Base-by-base conservation (phyloP, 1,140 invertebrate genomes). In the Medauroidea extradentata region DNA sequence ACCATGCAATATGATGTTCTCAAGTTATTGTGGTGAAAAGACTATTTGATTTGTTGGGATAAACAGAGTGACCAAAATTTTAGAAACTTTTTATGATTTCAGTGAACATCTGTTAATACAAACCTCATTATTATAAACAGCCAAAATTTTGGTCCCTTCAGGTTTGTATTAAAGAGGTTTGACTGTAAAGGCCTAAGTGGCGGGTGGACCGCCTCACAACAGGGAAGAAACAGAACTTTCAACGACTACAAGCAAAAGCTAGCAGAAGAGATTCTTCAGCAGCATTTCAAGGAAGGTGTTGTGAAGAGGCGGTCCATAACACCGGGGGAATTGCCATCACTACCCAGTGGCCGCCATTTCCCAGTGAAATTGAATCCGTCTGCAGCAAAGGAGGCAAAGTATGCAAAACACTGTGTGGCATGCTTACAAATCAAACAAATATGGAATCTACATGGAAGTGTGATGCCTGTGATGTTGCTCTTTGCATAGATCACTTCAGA, bases 291-390 rank as follows among this genome's bases (percentile, higher is more conserved):
- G n/a, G 57, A 55, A 27, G 21, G 55, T 50, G 53, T 38, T 38
- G 43, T 63, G 49, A 63, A 27, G 16, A 43, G 54, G 3, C 29
- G 44, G 60, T 14, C 61, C 55, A 23, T 57, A 51, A 63, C 59
- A 49, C 18, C 18, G 18, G 44, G 18, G 13, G 53, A 63, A 57
- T 50, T 53, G 0, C 27, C 59, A 43, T 41, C 60, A 16, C 39
- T 57, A 58, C 60, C 34, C 46, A 64, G 57, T 62, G 55, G 55
- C 53, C 29, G 60, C 34, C 62, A 64, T 62, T 64, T 64, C 54
- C 55, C 56, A 53, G 21, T 53, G 60, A 49, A 55, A 42, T 53
- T 61, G 57, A 49, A 49, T 56, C 2, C 3, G 58, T 58, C 53
- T 3, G 13, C 7, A 16, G 60, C 60, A 58, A 62, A 51, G 16